Percentiles rank a stretch among this genome's conserved stretches.
These are phyloP conservation scores for Plagodis dolabraria DNA, from an alignment of 2,888 invertebrate genomes.

Conservation along the genomic window DNA sequence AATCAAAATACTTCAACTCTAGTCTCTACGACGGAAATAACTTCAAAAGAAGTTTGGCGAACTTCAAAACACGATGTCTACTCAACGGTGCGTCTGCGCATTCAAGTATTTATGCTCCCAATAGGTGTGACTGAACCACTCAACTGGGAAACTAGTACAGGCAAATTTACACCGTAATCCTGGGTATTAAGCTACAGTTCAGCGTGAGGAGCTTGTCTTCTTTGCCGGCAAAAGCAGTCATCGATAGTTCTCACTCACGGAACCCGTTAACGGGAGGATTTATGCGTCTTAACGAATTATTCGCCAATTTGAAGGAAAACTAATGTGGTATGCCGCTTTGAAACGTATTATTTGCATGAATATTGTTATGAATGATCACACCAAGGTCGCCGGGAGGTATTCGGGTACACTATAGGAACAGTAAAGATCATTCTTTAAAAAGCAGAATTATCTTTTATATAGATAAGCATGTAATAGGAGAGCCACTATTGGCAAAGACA, in stretches of 20 bases:
- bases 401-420: constrained; percentile 10
- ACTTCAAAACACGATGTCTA: constrained; percentile 27
- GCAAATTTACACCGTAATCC: constrained; percentile 26
- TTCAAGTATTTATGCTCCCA: constrained; percentile 21
- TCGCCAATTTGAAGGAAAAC: constrained; percentile 45
- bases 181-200: constrained; percentile 22
- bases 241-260: constrained; percentile 40
- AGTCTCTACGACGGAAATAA: constrained; percentile 23
- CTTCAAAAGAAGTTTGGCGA: constrained; percentile 24
- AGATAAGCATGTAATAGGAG: not conserved
- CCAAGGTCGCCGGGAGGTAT: constrained; percentile 31
- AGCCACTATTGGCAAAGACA: no score
- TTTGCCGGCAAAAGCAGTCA: constrained; percentile 27
- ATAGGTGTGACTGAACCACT: constrained; percentile 21
- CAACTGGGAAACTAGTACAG: constrained; percentile 12
- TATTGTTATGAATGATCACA: constrained; percentile 29
- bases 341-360: constrained; percentile 32
- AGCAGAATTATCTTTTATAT: not conserved
- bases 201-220: constrained; percentile 18
- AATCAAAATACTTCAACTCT: constrained; percentile 26
- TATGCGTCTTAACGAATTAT: constrained; percentile 46
- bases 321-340: constrained; percentile 48
- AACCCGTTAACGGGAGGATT: constrained; percentile 36
- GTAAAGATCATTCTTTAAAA: not conserved
- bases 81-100: constrained; percentile 14